A percentile compares a stretch with the other conserved stretches of the same genome.
Conservation (phyloP, 2,888 invertebrate genomes). For the Acleris literana region DNA sequence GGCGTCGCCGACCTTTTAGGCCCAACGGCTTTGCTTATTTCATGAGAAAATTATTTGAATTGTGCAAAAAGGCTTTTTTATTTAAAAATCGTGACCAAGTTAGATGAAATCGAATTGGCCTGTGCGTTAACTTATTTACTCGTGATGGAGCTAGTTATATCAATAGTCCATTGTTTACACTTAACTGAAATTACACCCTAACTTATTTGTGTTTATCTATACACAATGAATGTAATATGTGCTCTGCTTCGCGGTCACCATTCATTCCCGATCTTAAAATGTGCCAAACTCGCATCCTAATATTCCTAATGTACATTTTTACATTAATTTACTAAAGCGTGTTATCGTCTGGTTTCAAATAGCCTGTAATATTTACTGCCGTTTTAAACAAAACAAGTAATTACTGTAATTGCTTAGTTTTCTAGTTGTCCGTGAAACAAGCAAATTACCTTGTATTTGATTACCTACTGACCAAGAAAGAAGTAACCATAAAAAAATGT, state of each 20-base stretch:
- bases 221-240: background rate
- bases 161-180: too few species aligned
- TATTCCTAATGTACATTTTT: constrained; percentile 10
- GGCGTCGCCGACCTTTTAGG: constrained; percentile 52
- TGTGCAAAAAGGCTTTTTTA: constrained; percentile 25
- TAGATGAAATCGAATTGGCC: too few species aligned
- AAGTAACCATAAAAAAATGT: constrained; percentile 4
- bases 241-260: constrained; percentile 11
- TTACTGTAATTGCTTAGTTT: constrained; percentile 43
- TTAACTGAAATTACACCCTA: background rate
- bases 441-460: constrained; percentile 33
- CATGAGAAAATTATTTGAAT: constrained; percentile 23
- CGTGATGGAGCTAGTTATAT: too few species aligned
- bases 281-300: constrained; percentile 25
- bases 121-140: too few species aligned
- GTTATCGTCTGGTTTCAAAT: constrained; percentile 10
- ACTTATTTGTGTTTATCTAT: background rate
- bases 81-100: too few species aligned
- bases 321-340: constrained; percentile 2
- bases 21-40: constrained; percentile 32
- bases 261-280: constrained; percentile 15
- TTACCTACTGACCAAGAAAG: constrained; percentile 24
- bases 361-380: constrained; percentile 10
- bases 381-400: constrained; percentile 45
- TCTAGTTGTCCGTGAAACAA: constrained; percentile 47